Evolutionary conservation across 2,113 vertebrate species (phyloP).

Genomic region (Entomyzon cyanotis): DNA sequence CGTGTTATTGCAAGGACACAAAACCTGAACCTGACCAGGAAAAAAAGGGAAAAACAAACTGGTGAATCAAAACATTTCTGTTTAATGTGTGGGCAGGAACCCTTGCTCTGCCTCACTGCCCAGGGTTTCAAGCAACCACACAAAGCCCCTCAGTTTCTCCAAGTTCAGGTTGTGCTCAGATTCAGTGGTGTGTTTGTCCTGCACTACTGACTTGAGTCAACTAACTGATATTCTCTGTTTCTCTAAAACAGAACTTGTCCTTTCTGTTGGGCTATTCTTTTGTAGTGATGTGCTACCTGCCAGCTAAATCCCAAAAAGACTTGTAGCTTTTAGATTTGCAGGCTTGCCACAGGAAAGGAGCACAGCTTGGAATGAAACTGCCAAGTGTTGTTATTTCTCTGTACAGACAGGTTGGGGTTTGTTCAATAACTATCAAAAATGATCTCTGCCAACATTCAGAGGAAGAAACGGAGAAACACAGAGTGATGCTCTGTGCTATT

Average conservation of each 20-base stretch:
- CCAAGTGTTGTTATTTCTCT: background rate
- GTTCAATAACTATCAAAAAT: slow-evolving; percentile 60
- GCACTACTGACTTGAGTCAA: background rate
- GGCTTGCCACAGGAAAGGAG: background rate
- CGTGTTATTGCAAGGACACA: background rate
- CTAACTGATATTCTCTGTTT: background rate
- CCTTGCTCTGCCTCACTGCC: background rate
- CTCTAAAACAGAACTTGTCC: background rate
- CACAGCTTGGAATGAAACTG: background rate
- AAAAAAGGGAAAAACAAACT: background rate
- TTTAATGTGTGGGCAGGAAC: background rate
- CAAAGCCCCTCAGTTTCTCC: background rate
- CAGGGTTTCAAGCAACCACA: background rate
- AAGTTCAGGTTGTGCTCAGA: background rate
- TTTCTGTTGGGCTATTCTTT: background rate
- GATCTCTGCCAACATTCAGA: slow-evolving; percentile 64
- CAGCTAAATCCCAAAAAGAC: background rate
- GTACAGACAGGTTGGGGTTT: slow-evolving; percentile 50
- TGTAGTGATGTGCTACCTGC: background rate
- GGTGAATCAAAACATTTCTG: background rate
- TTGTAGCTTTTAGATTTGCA: rapidly evolving
- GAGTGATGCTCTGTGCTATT: background rate
- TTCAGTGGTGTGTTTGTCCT: background rate
- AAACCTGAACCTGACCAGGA: background rate
- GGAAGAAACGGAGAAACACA: slow-evolving; percentile 55